These are phyloP conservation scores for Austrofundulus limnaeus DNA, from an alignment of 2,113 vertebrate species.

Conservation along the genomic window DNA sequence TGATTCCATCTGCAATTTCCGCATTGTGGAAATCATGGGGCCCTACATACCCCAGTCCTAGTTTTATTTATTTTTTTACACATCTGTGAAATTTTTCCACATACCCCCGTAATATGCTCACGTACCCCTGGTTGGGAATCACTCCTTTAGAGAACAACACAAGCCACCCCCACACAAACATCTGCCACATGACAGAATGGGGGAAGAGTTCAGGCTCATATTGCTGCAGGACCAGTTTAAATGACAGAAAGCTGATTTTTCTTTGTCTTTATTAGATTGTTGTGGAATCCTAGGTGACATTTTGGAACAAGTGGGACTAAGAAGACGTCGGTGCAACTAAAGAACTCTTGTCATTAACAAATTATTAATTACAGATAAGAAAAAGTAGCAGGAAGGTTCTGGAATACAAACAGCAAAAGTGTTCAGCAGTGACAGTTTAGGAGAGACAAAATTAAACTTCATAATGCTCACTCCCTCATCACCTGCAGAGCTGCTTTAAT, in stretches of 20 bases:
- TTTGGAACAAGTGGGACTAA: conserved; percentile 41
- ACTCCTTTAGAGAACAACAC: conserved; percentile 63
- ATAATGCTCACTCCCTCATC: conserved; percentile 30
- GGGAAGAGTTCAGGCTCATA: conserved; percentile 41
- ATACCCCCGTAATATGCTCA: no score
- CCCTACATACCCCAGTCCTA: no score
- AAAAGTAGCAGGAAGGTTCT: conserved; percentile 4
- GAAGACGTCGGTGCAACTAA: conserved; percentile 24
- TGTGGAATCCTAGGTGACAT: conserved; percentile 60
- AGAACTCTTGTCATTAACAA: conserved; percentile 13
- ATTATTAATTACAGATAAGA: conserved; percentile 17
- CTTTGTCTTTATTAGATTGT: conserved; percentile 66
- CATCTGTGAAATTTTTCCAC: no score
- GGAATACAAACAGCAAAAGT: conserved; percentile 16
- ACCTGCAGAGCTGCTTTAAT: conserved; percentile 50
- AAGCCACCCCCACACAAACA: conserved; percentile 65
- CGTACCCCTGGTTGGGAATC: no score
- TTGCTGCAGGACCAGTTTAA: conserved; percentile 55
- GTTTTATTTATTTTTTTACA: no score
- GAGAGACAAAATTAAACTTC: conserved; percentile 36
- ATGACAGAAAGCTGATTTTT: conserved; percentile 58
- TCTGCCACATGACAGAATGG: conserved; percentile 57
- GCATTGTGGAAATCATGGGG: no score
- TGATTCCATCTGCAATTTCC: no score
- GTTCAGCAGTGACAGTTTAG: conserved; percentile 30